Conservation (phyloP, 1,140 invertebrate genomes). For the Psilanteris sp. region DNA sequence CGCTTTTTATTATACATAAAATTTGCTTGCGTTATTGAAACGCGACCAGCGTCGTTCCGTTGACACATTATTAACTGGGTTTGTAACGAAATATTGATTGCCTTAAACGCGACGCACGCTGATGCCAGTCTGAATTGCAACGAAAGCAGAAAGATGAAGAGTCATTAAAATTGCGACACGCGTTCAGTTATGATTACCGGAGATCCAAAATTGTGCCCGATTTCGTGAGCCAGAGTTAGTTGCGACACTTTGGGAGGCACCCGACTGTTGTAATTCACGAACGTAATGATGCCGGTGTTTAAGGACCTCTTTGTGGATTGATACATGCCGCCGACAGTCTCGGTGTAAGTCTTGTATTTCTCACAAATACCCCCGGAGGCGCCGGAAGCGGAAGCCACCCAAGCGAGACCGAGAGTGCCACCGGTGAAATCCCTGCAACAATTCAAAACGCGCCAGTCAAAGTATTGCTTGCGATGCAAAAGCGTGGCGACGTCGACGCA, state of each 20-base stretch:
- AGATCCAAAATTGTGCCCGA: slow-evolving; percentile 99
- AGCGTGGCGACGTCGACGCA: slow-evolving; percentile 30
- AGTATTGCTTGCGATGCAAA: slow-evolving; percentile 24
- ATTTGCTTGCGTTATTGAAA: no score
- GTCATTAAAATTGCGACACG: no score
- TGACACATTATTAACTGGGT: no score
- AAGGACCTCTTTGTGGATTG: slow-evolving; percentile 95
- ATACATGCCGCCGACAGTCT: slow-evolving; percentile 95
- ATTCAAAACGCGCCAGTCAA: slow-evolving; percentile 37
- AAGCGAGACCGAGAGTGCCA: slow-evolving; percentile 97
- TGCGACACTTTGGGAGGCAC: slow-evolving; percentile 98
- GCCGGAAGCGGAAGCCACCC: slow-evolving; percentile 97
- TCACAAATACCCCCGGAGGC: slow-evolving; percentile 99
- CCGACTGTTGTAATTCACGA: slow-evolving; percentile 98
- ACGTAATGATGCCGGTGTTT: slow-evolving; percentile 99
- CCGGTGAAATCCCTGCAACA: slow-evolving; percentile 92
- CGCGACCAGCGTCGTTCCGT: no score
- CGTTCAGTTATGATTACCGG: slow-evolving; percentile 85
- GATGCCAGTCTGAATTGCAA: no score
- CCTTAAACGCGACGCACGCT: no score
- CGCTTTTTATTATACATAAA: no score
- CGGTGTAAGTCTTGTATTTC: slow-evolving; percentile 97
- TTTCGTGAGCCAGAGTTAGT: slow-evolving; percentile 98
- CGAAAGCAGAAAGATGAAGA: no score
- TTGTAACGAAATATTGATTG: no score